phyloP scores from a whole-genome alignment of 2,113 vertebrate species.

The Gadus macrocephalus region DNA sequence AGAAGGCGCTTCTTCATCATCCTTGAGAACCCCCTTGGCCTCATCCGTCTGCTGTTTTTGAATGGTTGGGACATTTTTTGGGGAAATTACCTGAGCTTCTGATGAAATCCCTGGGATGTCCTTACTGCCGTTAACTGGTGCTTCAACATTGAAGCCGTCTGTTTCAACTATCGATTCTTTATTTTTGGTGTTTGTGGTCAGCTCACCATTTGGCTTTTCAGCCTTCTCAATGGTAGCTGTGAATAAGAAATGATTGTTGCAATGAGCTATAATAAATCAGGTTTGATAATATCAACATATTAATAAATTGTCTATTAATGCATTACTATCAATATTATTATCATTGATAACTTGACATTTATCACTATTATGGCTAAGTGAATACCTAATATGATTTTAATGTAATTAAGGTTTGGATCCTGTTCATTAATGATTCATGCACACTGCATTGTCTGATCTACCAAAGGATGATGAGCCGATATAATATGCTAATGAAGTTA shows the following conservation, averaged over 20 bases:
- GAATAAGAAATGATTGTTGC: conserved; percentile 18
- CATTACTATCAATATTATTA: background rate
- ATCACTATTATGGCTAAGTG: background rate
- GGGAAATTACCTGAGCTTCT: background rate
- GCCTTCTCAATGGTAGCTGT: conserved; percentile 61
- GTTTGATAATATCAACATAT: background rate
- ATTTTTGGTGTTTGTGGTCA: conserved; percentile 53
- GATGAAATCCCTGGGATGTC: background rate
- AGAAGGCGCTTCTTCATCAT: background rate
- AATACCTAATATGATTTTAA: background rate
- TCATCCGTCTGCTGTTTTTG: conserved; percentile 27
- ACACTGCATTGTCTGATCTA: conserved; percentile 16
- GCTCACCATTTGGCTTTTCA: conserved; percentile 53
- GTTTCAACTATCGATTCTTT: conserved; percentile 1
- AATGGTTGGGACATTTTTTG: conserved; percentile 4
- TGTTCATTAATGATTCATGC: too few species aligned
- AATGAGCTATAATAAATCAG: too few species aligned
- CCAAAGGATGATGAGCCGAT: conserved; percentile 25
- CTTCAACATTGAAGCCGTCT: background rate
- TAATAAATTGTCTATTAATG: background rate
- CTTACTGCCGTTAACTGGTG: too few species aligned
- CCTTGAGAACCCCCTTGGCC: conserved; percentile 19
- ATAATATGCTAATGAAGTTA: conserved; percentile 4
- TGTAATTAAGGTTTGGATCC: too few species aligned
- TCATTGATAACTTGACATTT: background rate